Evolutionary conservation across 2,797 vertebrate species (phyloP).

Genomic region (Gouania willdenowi): DNA sequence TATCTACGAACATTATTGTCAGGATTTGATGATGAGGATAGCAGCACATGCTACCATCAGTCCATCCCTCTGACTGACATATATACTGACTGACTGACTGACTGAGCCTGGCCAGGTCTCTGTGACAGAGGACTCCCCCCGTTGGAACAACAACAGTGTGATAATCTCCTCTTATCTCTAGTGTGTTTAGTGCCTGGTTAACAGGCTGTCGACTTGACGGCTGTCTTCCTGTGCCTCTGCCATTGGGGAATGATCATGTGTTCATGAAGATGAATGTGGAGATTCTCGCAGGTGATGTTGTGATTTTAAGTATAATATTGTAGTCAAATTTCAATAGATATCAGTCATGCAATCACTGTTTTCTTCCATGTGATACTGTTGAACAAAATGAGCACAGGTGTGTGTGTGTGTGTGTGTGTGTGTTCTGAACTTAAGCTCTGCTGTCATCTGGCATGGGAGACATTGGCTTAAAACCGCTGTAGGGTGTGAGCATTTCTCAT

Average conservation of each 20-base stretch:
- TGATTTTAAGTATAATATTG: too few relatives aligned
- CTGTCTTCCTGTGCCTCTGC: slow-evolving; percentile 34
- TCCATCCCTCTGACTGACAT: slow-evolving; percentile 18
- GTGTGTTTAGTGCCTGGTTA: slow-evolving; percentile 63
- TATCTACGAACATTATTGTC: too few relatives aligned
- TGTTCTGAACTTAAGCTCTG: slow-evolving; percentile 1
- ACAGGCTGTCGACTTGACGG: slow-evolving; percentile 58
- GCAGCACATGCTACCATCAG: slow-evolving; percentile 14
- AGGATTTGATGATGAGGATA: slow-evolving; percentile 25
- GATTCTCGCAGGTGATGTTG: too few relatives aligned
- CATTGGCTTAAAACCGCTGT: slow-evolving; percentile 25
- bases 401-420: too few relatives aligned
- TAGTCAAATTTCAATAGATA: too few relatives aligned
- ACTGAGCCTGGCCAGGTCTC: slow-evolving; percentile 50
- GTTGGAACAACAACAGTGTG: slow-evolving; percentile 63
- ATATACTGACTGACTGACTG: too few relatives aligned
- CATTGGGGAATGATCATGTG: slow-evolving; percentile 18
- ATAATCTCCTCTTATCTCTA: slow-evolving; percentile 68
- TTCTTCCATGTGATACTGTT: too few relatives aligned
- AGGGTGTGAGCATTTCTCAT: slow-evolving; percentile 39
- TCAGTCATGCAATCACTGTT: too few relatives aligned
- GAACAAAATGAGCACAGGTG: slow-evolving; percentile 1
- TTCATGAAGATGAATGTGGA: neutral
- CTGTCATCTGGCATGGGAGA: slow-evolving; percentile 32
- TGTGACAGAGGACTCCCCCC: slow-evolving; percentile 61